phyloP scores from a whole-genome alignment of 53 echinoderm and acorn worm species.

The Holothuria leucospilota region DNA sequence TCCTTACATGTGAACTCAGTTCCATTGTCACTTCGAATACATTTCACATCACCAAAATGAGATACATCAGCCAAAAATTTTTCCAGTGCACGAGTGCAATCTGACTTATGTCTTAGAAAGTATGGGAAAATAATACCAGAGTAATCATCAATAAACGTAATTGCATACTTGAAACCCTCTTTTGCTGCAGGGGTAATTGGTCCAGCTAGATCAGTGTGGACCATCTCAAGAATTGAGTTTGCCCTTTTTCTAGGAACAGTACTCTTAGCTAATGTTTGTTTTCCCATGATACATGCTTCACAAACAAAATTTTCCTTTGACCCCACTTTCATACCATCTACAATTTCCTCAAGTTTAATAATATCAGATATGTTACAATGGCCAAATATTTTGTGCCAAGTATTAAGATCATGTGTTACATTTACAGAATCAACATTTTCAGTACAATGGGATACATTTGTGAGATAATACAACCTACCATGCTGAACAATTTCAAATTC shows the following conservation, averaged over 20 bases:
- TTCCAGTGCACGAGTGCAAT: slow-evolving; percentile 21
- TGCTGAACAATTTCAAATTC: slow-evolving; percentile 49
- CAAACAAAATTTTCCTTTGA: slow-evolving; percentile 25
- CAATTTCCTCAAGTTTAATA: slow-evolving; percentile 46
- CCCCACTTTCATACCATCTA: slow-evolving; percentile 45
- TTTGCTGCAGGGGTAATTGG: slow-evolving; percentile 43
- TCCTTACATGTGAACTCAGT: slow-evolving; percentile 44
- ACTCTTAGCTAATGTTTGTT: slow-evolving; percentile 36
- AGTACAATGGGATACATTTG: slow-evolving; percentile 27
- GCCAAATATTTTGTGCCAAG: slow-evolving; percentile 58
- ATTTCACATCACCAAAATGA: slow-evolving; percentile 42
- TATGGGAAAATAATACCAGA: slow-evolving; percentile 49
- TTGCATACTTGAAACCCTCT: slow-evolving; percentile 58
- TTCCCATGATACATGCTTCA: slow-evolving; percentile 45
- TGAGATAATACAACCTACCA: slow-evolving; percentile 43
- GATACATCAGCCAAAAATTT: slow-evolving; percentile 54
- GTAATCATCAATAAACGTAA: slow-evolving; percentile 57
- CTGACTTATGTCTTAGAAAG: slow-evolving; percentile 46
- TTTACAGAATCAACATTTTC: slow-evolving; percentile 42
- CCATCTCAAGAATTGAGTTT: slow-evolving; percentile 39
- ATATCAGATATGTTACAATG: slow-evolving; percentile 64
- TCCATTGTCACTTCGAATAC: slow-evolving; percentile 54
- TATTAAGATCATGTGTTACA: slow-evolving; percentile 38
- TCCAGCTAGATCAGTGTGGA: slow-evolving; percentile 61
- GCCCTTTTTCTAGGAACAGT: slow-evolving; percentile 39